Conservation (phyloP, 1,140 invertebrate species). For the Akabosia matsudoensis region DNA sequence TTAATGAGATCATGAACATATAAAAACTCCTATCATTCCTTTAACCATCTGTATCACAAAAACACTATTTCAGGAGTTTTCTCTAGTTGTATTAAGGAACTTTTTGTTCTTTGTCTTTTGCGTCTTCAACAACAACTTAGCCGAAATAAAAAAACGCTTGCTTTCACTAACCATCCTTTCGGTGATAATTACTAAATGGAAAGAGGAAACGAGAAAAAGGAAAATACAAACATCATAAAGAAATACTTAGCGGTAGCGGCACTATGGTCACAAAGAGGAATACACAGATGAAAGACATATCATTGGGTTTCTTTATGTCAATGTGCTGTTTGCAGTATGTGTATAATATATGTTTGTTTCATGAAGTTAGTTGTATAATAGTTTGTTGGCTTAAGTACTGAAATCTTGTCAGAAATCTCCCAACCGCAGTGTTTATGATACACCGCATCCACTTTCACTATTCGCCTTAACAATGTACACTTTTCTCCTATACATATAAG, state of each 20-base stretch:
- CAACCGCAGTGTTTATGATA: not conserved
- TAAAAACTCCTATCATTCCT: not conserved
- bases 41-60: not conserved
- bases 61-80: too few relatives aligned
- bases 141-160: not conserved
- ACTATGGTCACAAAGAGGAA: not conserved
- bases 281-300: too few relatives aligned
- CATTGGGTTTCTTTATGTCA: too few relatives aligned
- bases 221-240: not conserved
- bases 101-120: not conserved
- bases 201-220: not conserved
- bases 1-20: not conserved
- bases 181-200: constrained; percentile 1
- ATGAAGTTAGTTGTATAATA: too few relatives aligned
- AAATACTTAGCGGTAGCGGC: not conserved
- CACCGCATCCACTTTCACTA: not conserved
- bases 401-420: too few relatives aligned
- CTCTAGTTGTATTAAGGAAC: too few relatives aligned
- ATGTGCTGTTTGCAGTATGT: too few relatives aligned
- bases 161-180: not conserved
- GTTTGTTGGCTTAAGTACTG: too few relatives aligned
- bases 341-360: too few relatives aligned
- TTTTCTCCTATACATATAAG: not conserved
- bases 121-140: not conserved
- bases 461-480: not conserved